Evolutionary conservation across 2,888 invertebrate species (phyloP).

Genomic region (Spodoptera exigua): DNA sequence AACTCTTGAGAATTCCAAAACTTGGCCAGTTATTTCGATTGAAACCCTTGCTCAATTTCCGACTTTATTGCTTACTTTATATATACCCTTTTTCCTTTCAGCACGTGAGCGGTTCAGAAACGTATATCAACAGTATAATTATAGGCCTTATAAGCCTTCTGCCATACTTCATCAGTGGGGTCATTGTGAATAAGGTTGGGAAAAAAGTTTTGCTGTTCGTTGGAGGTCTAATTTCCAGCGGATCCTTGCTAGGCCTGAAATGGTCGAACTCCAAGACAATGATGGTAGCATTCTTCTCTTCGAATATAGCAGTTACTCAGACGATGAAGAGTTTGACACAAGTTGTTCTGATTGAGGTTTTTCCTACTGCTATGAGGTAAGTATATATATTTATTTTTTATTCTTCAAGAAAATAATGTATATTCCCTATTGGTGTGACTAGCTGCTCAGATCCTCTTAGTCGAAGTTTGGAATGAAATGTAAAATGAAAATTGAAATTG

Average conservation of each 20-base stretch:
- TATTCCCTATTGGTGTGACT: too few species aligned
- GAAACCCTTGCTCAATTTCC: too few species aligned
- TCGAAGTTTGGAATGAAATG: too few species aligned
- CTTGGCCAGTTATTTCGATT: too few species aligned
- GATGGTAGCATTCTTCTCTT: conserved; percentile 72
- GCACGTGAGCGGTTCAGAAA: conserved; percentile 52
- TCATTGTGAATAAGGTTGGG: conserved; percentile 61
- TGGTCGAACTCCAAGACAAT: conserved; percentile 69
- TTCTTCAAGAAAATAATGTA: too few species aligned
- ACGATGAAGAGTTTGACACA: conserved; percentile 68
- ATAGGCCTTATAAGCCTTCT: conserved; percentile 61
- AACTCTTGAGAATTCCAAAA: too few species aligned
- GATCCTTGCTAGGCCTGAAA: conserved; percentile 62
- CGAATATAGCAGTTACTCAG: conserved; percentile 67
- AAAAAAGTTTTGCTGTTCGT: conserved; percentile 68
- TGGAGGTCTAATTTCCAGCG: conserved; percentile 58
- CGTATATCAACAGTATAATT: conserved; percentile 67
- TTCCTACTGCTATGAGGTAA: conserved; percentile 74
- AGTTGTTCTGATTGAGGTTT: conserved; percentile 66
- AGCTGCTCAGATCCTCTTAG: too few species aligned
- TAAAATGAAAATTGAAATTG: too few species aligned
- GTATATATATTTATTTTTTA: neutral
- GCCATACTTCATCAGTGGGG: conserved; percentile 63
- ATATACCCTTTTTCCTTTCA: conserved; percentile 10
- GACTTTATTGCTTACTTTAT: neutral